These are phyloP conservation scores for Heteropelma amictum DNA, from an alignment of 2,888 invertebrate genomes.

Conservation along the genomic window DNA sequence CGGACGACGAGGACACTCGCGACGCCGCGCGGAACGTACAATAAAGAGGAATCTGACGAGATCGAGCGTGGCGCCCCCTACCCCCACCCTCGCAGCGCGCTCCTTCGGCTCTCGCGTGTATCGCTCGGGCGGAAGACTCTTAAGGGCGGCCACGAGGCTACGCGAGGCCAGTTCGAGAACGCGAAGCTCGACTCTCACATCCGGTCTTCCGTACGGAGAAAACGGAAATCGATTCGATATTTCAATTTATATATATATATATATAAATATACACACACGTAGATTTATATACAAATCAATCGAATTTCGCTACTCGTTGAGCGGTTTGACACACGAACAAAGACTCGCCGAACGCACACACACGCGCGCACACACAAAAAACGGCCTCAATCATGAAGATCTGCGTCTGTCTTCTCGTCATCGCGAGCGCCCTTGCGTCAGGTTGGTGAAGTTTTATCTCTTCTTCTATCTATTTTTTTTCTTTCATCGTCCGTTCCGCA, in stretches of 20 bases:
- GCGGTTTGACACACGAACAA: not conserved
- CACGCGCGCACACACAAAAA: slow-evolving; percentile 30
- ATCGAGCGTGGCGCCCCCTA: slow-evolving; percentile 38
- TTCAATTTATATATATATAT: not conserved
- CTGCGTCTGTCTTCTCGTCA: slow-evolving; percentile 79
- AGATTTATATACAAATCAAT: not conserved
- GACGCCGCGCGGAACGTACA: not conserved
- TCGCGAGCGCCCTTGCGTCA: slow-evolving; percentile 80
- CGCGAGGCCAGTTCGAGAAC: slow-evolving; percentile 77
- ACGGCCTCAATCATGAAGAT: slow-evolving; percentile 79
- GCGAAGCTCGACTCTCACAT: slow-evolving; percentile 76
- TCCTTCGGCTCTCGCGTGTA: slow-evolving; percentile 65
- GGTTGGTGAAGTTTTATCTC: slow-evolving; percentile 76
- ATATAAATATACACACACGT: not conserved
- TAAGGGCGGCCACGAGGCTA: slow-evolving; percentile 75
- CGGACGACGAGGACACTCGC: not conserved
- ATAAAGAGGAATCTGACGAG: slow-evolving; percentile 38
- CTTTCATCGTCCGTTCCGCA: too few relatives aligned
- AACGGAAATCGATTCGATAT: slow-evolving; percentile 67
- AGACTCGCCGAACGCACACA: not conserved
- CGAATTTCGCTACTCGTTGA: too few relatives aligned
- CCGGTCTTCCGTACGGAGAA: slow-evolving; percentile 71
- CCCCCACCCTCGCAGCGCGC: slow-evolving; percentile 57
- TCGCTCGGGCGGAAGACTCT: slow-evolving; percentile 73
- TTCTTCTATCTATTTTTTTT: not conserved